These are phyloP conservation scores for Apoda limacodes DNA, from an alignment of 2,888 invertebrate genomes.

Conservation along the genomic window DNA sequence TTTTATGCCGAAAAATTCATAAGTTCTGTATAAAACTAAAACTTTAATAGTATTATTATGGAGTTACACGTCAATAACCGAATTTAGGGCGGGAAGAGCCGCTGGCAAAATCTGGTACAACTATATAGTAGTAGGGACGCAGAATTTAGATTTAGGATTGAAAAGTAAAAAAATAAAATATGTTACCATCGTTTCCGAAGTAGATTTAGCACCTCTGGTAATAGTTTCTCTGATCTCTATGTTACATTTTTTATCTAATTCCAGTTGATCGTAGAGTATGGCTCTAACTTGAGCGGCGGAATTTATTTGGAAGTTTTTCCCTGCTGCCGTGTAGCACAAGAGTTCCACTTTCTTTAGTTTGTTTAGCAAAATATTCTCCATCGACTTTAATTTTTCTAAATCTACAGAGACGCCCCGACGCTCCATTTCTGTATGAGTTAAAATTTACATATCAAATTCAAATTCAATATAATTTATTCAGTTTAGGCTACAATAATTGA, in stretches of 20 bases:
- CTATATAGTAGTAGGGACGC: no score
- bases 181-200: conserved; percentile 51
- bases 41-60: no score
- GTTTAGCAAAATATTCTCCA: conserved; percentile 35
- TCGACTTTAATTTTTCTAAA: conserved; percentile 33
- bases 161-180: background rate
- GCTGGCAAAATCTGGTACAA: no score
- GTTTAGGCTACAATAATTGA: no score
- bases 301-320: conserved; percentile 46
- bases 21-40: no score
- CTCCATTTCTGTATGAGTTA: conserved; percentile 64
- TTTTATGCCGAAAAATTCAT: no score
- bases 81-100: no score
- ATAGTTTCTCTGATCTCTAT: conserved; percentile 45
- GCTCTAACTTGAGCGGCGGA: conserved; percentile 49
- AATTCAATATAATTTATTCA: no score
- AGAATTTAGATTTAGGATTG: no score
- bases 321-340: conserved; percentile 45
- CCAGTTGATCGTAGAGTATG: conserved; percentile 55
- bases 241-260: conserved; percentile 42
- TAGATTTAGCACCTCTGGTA: conserved; percentile 47
- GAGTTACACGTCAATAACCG: no score
- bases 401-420: conserved; percentile 42
- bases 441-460: no score
- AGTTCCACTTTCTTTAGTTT: conserved; percentile 38